Base-by-base conservation (phyloP, 2,797 vertebrate species). In the Etheostoma nigrum region DNA sequence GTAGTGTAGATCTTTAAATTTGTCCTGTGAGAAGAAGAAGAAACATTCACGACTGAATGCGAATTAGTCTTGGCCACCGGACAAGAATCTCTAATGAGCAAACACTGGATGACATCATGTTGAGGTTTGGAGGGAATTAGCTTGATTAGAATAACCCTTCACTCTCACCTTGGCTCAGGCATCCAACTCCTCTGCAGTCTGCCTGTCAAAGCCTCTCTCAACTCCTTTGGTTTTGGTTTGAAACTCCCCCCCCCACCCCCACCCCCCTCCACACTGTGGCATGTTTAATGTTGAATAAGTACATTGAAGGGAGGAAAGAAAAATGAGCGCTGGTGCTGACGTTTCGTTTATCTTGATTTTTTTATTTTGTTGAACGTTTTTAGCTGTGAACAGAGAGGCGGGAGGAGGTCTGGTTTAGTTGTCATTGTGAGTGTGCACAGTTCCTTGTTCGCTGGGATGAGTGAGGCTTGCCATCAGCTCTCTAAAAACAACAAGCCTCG, bases 131-230 rank as follows among this genome's bases (percentile, higher is more conserved):
- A 79, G 86, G 78, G 87, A 93, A 93, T 93, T 88, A 89, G 88
- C 92, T 93, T 95, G 92, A 95, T 95, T 95, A 89, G 87, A 92
- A 91, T 83, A 93, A 91, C 78, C 82, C 90, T 90, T 69, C 76
- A 66, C 89, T 92, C 89, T 90, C 91, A 92, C 90, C 91, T 93
- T 88, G 83, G 90, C 89, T 62, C 80, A 75, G 61, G 59, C 75
- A 74, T 75, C 84, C 74, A 69, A 51, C 62, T 80, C 77, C 81
- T 91, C 81, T 78, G 75, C 67, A 86, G 70, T 78, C 72, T 75
- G 80, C 74, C 86, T 76, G 76, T 90, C 91, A 87, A 64, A 82
- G 72, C 45, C 59, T 79, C 81, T n/a, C 73, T 84, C 81, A 75
- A 40, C 87, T 76, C 71, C 77, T 68, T 66, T 54, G 67, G 74